Percentiles rank a stretch among this genome's conserved stretches.
These are phyloP conservation scores for Plusia festucae DNA, from an alignment of 2,888 invertebrate species.

Conservation along the genomic window DNA sequence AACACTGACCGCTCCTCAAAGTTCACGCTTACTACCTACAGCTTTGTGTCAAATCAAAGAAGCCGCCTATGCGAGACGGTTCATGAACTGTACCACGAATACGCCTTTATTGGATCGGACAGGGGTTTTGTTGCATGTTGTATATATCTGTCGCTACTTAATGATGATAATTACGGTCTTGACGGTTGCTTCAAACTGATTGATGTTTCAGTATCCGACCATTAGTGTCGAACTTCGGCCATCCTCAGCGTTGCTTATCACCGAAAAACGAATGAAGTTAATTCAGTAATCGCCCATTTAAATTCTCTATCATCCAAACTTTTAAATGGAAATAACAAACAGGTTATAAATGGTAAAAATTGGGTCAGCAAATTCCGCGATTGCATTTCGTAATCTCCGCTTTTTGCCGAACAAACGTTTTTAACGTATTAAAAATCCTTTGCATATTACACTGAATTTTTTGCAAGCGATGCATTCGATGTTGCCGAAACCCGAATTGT, in stretches of 20 bases:
- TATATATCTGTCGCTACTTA: too few species aligned
- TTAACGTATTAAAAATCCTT: constrained; percentile 59
- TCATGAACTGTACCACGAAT: too few species aligned
- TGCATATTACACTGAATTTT: constrained; percentile 46
- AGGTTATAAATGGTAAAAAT: constrained; percentile 58
- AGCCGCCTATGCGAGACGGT: too few species aligned
- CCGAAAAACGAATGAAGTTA: background rate
- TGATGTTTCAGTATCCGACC: background rate
- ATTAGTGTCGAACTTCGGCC: background rate
- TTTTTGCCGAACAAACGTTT: constrained; percentile 53
- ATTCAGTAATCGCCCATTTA: constrained; percentile 32
- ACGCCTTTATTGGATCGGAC: too few species aligned
- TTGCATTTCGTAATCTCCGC: constrained; percentile 55
- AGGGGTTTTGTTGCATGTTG: too few species aligned
- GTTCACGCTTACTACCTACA: too few species aligned
- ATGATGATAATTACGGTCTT: too few species aligned
- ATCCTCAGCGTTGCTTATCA: too few species aligned
- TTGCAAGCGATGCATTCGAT: constrained; percentile 23
- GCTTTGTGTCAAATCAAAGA: too few species aligned
- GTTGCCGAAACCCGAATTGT: background rate
- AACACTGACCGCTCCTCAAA: too few species aligned
- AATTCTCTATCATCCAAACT: background rate
- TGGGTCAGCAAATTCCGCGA: constrained; percentile 55
- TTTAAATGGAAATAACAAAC: constrained; percentile 61
- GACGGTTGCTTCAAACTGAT: too few species aligned